Evolutionary conservation across 2,888 invertebrate species (phyloP).

Genomic region (Bruchidius siliquastri): DNA sequence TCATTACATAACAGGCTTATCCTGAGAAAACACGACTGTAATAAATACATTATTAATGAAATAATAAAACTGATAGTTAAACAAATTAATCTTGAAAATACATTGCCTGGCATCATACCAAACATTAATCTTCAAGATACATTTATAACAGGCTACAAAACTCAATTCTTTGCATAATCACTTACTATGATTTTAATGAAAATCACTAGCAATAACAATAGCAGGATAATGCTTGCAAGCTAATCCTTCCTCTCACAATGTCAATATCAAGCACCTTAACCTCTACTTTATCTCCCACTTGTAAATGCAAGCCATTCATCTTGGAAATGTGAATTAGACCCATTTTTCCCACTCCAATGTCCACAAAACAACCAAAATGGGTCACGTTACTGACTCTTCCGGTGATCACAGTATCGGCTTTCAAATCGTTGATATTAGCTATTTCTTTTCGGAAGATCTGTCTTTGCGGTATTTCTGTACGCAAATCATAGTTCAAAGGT

Average conservation of each 20-base stretch:
- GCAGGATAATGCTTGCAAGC: conserved; percentile 28
- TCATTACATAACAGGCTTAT: no score
- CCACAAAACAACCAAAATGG: conserved; percentile 89
- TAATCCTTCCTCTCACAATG: conserved; percentile 53
- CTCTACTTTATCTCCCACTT: conserved; percentile 65
- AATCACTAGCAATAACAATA: no score
- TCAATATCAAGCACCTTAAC: conserved; percentile 61
- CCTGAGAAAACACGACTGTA: no score
- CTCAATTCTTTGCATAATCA: no score
- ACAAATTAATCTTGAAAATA: no score
- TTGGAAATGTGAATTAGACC: conserved; percentile 67
- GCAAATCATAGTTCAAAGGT: conserved; percentile 68
- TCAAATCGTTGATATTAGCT: conserved; percentile 63
- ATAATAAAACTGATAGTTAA: no score
- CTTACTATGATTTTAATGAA: no score
- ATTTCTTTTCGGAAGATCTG: conserved; percentile 74
- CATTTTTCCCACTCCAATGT: conserved; percentile 69
- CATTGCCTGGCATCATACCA: no score
- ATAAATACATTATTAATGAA: no score
- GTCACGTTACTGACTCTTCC: conserved; percentile 83
- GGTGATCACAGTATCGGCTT: conserved; percentile 57
- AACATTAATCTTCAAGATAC: no score
- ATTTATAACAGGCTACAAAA: no score
- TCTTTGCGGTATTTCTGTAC: conserved; percentile 57
- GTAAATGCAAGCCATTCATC: conserved; percentile 53